Evolutionary conservation across 2,888 invertebrate genomes (phyloP), one percentile per base, ranked within the genome.

Genomic region (Teleiodes luculella): DNA sequence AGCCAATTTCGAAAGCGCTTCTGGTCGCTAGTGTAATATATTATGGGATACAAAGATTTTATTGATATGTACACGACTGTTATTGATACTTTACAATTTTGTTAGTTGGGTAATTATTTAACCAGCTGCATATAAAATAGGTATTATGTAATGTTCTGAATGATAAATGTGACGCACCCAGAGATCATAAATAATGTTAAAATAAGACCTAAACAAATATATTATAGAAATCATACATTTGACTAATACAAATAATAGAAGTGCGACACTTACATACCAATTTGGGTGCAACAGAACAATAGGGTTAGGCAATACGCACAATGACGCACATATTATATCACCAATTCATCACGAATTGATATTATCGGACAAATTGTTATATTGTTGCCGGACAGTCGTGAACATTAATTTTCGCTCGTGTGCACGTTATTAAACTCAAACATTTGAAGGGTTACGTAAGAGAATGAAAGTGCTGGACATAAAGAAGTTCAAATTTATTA

Each of bases 341-440:
- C 63, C 62, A 59, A 63, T 59, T 39, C n/a, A 35, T 35, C n/a
- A 35, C 57, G 56, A 58, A 63, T 59, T 62, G 80, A 80, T 78
- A 78, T 70, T 76, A 83, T 80, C 80, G 62, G 64, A 68, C 67
- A 76, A 79, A 76, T 74, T 76, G 72, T 64, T 68, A 66, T 68
- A 69, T 70, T 67, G 73, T 74, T 74, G 66, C 69, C 65, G 75
- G 76, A 67, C 71, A 70, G 66, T 83, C 83, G 83, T 84, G 84
- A 79, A 74, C 75, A 68, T 74, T 72, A 72, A 70, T 72, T 73
- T 74, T 70, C 81, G 78, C 70, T 86, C 84, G 84, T 84, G 84
- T 78, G 79, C 73, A 73, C 75, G 69, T 74, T 72, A 76, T 80
- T 78, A 80, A 67, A 65, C 55, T 55, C 56, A 60, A 64, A 67